A percentile compares a stretch with the other conserved stretches of the same genome.
phyloP scores from a whole-genome alignment of 1,140 invertebrate species.

The Protaetia brevitarsis region DNA sequence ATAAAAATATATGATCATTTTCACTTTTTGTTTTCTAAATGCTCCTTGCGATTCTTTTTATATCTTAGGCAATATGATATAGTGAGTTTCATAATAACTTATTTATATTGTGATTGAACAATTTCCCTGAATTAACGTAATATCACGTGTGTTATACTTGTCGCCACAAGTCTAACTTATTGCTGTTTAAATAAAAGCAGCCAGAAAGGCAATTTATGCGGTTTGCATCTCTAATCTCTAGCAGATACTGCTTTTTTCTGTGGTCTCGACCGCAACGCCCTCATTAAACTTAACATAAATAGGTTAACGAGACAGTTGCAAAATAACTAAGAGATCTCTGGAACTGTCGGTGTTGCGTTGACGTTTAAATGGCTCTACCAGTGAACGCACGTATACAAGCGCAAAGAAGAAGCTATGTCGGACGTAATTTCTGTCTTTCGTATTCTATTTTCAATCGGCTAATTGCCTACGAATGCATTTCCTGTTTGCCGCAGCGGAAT shows the following conservation, averaged over 20 bases:
- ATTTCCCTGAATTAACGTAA: too few species aligned
- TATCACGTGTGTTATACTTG: too few species aligned
- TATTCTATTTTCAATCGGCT: slow-evolving; percentile 5
- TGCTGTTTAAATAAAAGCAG: slow-evolving; percentile 1
- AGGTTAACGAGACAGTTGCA: slow-evolving; percentile 3
- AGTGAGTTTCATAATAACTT: too few species aligned
- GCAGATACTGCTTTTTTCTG: neutral
- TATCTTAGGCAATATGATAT: too few species aligned
- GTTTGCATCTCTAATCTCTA: neutral
- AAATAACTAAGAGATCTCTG: slow-evolving; percentile 8
- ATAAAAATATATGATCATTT: too few species aligned
- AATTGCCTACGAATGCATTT: neutral
- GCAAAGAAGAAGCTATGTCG: neutral
- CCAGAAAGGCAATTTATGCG: neutral
- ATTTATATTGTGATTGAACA: too few species aligned
- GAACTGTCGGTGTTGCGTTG: neutral
- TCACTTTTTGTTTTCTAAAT: too few species aligned
- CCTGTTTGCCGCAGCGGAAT: neutral
- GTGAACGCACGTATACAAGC: neutral
- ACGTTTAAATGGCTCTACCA: neutral
- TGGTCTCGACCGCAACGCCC: neutral
- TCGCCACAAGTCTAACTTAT: neutral
- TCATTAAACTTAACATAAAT: neutral
- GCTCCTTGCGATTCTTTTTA: too few species aligned
- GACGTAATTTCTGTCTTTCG: neutral